Evolutionary conservation across 2,113 vertebrate species (phyloP).

Genomic region (Cettia cetti): DNA sequence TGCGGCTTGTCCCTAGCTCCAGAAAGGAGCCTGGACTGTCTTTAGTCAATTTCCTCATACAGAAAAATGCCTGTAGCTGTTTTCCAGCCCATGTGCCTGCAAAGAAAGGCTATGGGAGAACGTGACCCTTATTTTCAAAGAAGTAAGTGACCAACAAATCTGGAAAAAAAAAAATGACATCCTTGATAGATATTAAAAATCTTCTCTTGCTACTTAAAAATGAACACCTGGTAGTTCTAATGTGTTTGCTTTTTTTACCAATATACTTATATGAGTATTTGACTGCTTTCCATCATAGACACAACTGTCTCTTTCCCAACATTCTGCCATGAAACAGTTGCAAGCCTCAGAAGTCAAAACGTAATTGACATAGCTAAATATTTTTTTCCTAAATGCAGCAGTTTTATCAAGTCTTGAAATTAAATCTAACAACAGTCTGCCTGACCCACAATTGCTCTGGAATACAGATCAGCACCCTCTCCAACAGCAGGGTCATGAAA

Average conservation of each 20-base stretch:
- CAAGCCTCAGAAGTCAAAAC: not conserved
- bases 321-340: not conserved
- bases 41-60: not conserved
- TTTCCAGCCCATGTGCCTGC: not conserved
- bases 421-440: not conserved
- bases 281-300: not conserved
- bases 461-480: not conserved
- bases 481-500: not conserved
- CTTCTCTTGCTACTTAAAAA: not conserved
- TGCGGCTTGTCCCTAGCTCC: not conserved
- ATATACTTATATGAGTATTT: not conserved
- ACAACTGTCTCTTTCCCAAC: not conserved
- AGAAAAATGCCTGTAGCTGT: not conserved
- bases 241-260: not conserved
- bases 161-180: not conserved
- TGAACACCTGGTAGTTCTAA: not conserved
- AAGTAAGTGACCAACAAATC: not conserved
- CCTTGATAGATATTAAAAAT: not conserved
- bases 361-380: not conserved
- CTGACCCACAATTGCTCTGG: not conserved
- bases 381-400: not conserved
- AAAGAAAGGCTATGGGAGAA: not conserved
- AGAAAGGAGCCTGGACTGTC: not conserved
- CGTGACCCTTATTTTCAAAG: not conserved
- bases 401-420: not conserved